A percentile compares a stretch with the other conserved stretches of the same genome.
phyloP scores from a whole-genome alignment of 2,797 vertebrate species.

The Picus viridis region DNA sequence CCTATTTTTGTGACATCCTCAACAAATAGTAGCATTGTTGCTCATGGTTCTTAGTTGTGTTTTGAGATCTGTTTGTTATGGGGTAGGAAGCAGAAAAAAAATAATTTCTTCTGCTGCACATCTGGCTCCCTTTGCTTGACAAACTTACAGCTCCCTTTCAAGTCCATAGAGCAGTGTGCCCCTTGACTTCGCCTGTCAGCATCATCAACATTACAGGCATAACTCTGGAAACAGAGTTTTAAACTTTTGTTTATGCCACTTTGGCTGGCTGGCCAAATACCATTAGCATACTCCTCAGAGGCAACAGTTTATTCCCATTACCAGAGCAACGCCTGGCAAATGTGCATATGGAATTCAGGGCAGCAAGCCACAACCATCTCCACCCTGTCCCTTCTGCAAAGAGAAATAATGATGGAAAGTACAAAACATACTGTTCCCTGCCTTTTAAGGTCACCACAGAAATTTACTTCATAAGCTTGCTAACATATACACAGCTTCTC shows the following conservation, averaged over 20 bases:
- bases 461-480: not conserved
- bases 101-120: not conserved
- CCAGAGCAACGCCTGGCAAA: not conserved
- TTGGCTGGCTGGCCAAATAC: not conserved
- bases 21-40: not conserved
- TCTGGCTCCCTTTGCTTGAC: not conserved
- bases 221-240: not conserved
- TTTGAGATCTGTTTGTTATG: not conserved
- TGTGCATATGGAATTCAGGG: not conserved
- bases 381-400: constrained; percentile 15
- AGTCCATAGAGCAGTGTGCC: not conserved
- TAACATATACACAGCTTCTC: not conserved
- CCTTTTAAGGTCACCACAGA: constrained; percentile 53
- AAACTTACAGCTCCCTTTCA: not conserved
- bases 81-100: not conserved
- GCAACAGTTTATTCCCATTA: not conserved
- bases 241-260: not conserved
- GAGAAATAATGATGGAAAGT: not conserved
- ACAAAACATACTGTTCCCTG: not conserved
- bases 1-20: not conserved
- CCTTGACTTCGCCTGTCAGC: constrained; percentile 4
- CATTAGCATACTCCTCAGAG: not conserved
- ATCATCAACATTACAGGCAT: not conserved
- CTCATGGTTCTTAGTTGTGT: not conserved
- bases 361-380: not conserved